A percentile compares a stretch with the other conserved stretches of the same genome.
Conservation (phyloP, 2,888 invertebrate genomes). For the Gasteruption jaculator region DNA sequence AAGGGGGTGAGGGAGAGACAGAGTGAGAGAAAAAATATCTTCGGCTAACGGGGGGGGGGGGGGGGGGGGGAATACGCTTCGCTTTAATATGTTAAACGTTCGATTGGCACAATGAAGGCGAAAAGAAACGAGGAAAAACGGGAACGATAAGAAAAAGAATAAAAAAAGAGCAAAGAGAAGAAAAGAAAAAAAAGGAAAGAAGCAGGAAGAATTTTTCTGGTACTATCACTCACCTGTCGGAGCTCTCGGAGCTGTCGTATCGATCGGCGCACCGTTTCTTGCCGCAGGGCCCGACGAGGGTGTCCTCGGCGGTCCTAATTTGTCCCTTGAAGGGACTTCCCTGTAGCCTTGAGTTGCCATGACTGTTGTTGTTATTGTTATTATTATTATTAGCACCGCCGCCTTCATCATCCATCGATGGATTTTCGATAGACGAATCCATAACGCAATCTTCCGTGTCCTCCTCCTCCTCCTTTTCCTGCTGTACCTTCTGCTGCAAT, state of each 20-base stretch:
- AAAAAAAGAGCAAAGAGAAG: not conserved
- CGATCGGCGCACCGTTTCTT: constrained; percentile 86
- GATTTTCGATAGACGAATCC: constrained; percentile 3
- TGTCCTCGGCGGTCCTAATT: constrained; percentile 42
- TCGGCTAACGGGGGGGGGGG: too few relatives aligned
- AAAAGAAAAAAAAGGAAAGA: constrained; percentile 3
- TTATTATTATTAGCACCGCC: constrained; percentile 3
- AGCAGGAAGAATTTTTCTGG: not conserved
- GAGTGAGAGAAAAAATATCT: too few relatives aligned
- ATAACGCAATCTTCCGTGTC: constrained; percentile 14
- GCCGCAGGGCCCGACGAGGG: constrained; percentile 55
- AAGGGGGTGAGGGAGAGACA: too few relatives aligned
- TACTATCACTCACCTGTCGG: constrained; percentile 71
- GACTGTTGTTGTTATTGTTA: constrained; percentile 13
- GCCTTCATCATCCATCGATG: constrained; percentile 10
- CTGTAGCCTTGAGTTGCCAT: constrained; percentile 29
- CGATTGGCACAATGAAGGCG: constrained; percentile 10
- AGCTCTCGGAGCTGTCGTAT: constrained; percentile 91
- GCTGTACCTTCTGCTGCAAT: constrained; percentile 1
- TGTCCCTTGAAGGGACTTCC: constrained; percentile 42
- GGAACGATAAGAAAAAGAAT: not conserved
- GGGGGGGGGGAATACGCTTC: constrained; percentile 8
- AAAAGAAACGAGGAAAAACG: not conserved
- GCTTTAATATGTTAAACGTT: constrained; percentile 11
- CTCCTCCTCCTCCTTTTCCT: constrained; percentile 2